phyloP scores from a whole-genome alignment of 2,797 vertebrate species.

The Rhinatrema bivittatum region DNA sequence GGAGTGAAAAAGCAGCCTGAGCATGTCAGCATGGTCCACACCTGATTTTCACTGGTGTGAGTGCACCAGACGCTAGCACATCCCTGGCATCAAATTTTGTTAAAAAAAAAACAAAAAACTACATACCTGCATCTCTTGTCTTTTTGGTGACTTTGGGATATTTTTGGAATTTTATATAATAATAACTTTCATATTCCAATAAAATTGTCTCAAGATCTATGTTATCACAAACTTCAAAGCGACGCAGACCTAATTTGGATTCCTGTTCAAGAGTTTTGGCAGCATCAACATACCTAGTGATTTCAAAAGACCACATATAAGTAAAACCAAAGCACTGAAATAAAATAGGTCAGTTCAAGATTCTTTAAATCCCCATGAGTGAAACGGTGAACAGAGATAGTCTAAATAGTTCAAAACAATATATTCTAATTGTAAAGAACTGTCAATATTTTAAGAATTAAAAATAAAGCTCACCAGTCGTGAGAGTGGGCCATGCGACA shows the following conservation, averaged over 20 bases:
- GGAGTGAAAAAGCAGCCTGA: too few species aligned
- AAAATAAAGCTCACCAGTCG: too few species aligned
- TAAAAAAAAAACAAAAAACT: too few species aligned
- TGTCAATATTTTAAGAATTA: too few species aligned
- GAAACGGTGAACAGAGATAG: slow-evolving; percentile 6
- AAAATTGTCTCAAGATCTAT: slow-evolving; percentile 87
- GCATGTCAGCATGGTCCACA: too few species aligned
- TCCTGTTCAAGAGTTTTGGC: slow-evolving; percentile 80
- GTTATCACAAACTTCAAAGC: slow-evolving; percentile 90
- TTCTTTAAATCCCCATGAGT: slow-evolving; percentile 4
- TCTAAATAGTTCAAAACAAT: background rate
- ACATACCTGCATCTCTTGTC: slow-evolving; percentile 62
- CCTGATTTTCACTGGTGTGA: too few species aligned
- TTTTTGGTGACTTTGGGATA: slow-evolving; percentile 86
- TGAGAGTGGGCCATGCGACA: too few species aligned
- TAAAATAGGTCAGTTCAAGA: background rate
- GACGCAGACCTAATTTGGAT: slow-evolving; percentile 63
- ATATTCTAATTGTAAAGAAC: too few species aligned
- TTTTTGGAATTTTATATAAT: slow-evolving; percentile 87
- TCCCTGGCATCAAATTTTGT: too few species aligned
- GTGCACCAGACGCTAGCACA: too few species aligned
- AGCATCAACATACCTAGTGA: slow-evolving; percentile 69
- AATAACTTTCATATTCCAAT: slow-evolving; percentile 93
- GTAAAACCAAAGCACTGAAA: background rate
- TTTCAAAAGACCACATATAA: slow-evolving; percentile 14